Evolutionary conservation across 2,113 vertebrate species (phyloP).

Genomic region (Larimichthys crocea): DNA sequence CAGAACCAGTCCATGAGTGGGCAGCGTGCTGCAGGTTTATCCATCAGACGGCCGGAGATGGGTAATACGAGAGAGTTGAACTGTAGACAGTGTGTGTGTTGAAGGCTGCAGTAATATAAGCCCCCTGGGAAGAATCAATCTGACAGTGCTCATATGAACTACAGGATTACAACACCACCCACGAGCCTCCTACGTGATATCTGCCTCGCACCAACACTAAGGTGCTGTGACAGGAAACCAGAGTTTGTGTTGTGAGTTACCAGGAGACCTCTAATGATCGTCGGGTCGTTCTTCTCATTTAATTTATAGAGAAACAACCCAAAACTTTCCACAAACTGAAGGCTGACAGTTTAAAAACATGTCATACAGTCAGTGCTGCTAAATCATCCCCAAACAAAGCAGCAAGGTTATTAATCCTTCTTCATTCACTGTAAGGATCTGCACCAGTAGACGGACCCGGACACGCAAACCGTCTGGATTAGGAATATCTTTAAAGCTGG

Average conservation of each 20-base stretch:
- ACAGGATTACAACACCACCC: background rate
- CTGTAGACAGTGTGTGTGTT: background rate
- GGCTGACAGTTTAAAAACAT: no score
- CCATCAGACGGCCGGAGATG: background rate
- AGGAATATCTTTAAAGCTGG: constrained; percentile 26
- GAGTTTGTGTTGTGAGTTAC: background rate
- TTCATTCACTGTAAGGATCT: constrained; percentile 22
- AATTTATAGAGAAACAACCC: background rate
- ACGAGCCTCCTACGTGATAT: background rate
- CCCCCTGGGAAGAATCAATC: background rate
- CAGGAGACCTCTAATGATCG: no score
- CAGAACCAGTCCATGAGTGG: background rate
- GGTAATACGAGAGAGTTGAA: background rate
- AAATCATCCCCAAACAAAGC: constrained; percentile 52
- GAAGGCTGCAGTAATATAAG: constrained; percentile 14
- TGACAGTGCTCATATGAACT: background rate
- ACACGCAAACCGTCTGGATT: constrained; percentile 45
- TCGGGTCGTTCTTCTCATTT: no score
- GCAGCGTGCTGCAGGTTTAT: constrained; percentile 1
- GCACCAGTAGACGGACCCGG: constrained; percentile 33
- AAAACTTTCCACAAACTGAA: no score
- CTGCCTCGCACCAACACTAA: background rate
- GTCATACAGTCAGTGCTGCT: no score
- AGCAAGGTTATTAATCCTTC: constrained; percentile 43
- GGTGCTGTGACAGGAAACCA: background rate